A percentile compares a stretch with the other conserved stretches of the same genome.
phyloP scores from a whole-genome alignment of 2,113 vertebrate species.

The Nerophis lumbriciformis region DNA sequence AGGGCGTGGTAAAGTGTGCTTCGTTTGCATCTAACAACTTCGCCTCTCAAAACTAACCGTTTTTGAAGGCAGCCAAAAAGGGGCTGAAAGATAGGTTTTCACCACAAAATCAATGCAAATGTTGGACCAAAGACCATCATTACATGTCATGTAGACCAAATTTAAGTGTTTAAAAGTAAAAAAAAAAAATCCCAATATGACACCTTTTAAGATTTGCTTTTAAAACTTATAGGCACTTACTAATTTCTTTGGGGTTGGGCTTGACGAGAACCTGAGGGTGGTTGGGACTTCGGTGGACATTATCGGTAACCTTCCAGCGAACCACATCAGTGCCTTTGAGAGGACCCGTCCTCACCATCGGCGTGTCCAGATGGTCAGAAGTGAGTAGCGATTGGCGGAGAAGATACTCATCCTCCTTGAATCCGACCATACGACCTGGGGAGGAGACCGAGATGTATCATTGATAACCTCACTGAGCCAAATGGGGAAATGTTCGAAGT shows the following conservation, averaged over 20 bases:
- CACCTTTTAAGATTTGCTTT: neutral
- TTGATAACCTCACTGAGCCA: neutral
- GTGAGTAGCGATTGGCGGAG: conserved; percentile 84
- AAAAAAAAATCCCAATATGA: too few relatives aligned
- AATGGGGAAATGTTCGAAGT: neutral
- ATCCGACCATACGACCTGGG: conserved; percentile 88
- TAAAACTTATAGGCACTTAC: conserved; percentile 60
- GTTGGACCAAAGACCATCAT: too few relatives aligned
- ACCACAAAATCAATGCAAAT: too few relatives aligned
- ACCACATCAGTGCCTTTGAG: conserved; percentile 83
- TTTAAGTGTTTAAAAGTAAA: too few relatives aligned
- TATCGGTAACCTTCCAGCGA: conserved; percentile 92
- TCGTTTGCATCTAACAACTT: too few relatives aligned
- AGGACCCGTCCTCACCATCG: conserved; percentile 82
- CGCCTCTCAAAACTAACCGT: too few relatives aligned
- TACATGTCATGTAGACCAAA: too few relatives aligned
- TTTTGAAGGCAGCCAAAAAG: too few relatives aligned
- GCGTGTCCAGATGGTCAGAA: conserved; percentile 89
- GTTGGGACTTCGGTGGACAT: conserved; percentile 76
- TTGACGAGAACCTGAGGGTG: conserved; percentile 62
- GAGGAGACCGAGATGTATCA: neutral
- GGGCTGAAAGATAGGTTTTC: too few relatives aligned
- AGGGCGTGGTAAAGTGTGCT: too few relatives aligned
- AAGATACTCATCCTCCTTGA: conserved; percentile 94
- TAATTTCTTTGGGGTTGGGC: conserved; percentile 77